Percentiles rank a stretch among this genome's conserved stretches.
Conservation (phyloP, 1,140 invertebrate genomes). For the Chrysomallon squamiferum region DNA sequence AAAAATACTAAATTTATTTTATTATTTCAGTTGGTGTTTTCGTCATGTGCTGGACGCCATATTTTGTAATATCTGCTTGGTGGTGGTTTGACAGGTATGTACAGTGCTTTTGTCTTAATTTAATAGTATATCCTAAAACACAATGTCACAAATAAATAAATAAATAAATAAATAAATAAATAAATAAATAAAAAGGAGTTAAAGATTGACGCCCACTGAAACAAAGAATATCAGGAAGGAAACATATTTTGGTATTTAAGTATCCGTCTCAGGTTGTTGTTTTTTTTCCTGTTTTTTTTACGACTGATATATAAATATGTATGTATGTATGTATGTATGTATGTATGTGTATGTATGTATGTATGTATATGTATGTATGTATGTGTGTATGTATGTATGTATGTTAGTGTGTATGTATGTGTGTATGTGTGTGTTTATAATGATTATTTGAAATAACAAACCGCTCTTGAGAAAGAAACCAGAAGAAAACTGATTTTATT, state of each 20-base stretch:
- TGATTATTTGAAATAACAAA: no score
- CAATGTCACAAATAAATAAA: not conserved
- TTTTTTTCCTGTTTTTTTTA: no score
- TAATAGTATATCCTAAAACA: not conserved
- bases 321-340: not conserved
- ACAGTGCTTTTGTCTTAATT: not conserved
- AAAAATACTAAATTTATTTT: no score
- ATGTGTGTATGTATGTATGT: not conserved
- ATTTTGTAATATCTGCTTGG: conserved; percentile 54
- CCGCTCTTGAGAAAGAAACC: no score
- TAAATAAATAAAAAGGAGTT: not conserved
- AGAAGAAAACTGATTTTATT: no score
- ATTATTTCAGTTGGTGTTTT: conserved; percentile 51
- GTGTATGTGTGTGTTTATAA: no score
- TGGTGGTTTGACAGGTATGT: conserved; percentile 58
- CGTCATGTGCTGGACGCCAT: conserved; percentile 55
- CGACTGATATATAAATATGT: no score
- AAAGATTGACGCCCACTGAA: no score
- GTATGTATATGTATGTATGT: conserved; percentile 4
- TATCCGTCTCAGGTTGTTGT: no score
- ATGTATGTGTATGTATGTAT: conserved; percentile 11
- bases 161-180: not conserved
- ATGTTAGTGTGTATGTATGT: no score
- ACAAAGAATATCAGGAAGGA: no score
- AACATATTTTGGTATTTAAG: no score